phyloP scores from a whole-genome alignment of 2,888 invertebrate species.

The Melinaea marsaeus region DNA sequence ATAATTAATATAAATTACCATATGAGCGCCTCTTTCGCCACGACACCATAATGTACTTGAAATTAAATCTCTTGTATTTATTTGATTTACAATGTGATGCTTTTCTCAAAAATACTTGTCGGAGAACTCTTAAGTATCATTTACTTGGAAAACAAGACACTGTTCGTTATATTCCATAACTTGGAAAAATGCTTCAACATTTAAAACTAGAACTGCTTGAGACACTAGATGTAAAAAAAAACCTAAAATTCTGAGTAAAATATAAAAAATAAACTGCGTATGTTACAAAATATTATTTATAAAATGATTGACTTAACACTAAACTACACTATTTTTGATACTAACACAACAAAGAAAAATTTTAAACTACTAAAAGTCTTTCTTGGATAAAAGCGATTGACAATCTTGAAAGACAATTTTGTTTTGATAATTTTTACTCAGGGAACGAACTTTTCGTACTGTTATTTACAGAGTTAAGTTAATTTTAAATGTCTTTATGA shows the following conservation, averaged over 20 bases:
- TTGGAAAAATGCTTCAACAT: neutral
- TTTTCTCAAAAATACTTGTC: slow-evolving; percentile 47
- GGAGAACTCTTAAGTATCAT: slow-evolving; percentile 47
- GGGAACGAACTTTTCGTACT: too few relatives aligned
- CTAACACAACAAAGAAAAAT: slow-evolving; percentile 23
- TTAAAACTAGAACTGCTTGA: too few relatives aligned
- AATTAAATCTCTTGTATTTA: slow-evolving; percentile 59
- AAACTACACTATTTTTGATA: neutral
- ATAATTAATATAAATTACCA: slow-evolving; percentile 38
- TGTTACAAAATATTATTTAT: too few relatives aligned
- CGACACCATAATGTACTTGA: slow-evolving; percentile 50
- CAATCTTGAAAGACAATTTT: too few relatives aligned
- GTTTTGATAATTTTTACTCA: too few relatives aligned
- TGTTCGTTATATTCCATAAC: slow-evolving; percentile 28
- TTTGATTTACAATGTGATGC: slow-evolving; percentile 41
- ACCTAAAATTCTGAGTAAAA: neutral
- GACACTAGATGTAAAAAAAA: too few relatives aligned
- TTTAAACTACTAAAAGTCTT: too few relatives aligned
- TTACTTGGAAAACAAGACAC: slow-evolving; percentile 56
- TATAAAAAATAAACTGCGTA: neutral
- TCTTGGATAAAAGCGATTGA: too few relatives aligned
- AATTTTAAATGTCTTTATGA: too few relatives aligned
- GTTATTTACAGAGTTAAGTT: too few relatives aligned
- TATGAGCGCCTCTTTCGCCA: slow-evolving; percentile 58
- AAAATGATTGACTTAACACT: too few relatives aligned